Percentiles rank a stretch among this genome's conserved stretches.
These are phyloP conservation scores for Atrichornis clamosus DNA, from an alignment of 2,113 vertebrate genomes.

Conservation along the genomic window DNA sequence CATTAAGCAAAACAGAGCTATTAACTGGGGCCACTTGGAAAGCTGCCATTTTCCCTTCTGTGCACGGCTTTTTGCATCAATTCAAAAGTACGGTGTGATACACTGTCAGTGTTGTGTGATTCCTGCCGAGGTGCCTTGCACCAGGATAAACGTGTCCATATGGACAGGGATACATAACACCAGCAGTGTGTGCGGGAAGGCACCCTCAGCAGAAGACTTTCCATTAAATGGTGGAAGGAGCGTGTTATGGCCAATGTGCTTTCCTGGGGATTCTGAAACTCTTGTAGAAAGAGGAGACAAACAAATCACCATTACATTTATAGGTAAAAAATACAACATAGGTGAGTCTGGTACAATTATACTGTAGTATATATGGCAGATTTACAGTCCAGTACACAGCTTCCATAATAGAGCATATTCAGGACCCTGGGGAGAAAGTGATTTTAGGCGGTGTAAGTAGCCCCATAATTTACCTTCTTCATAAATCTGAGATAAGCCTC, in stretches of 20 bases:
- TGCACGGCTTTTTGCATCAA: background rate
- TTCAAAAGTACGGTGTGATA: background rate
- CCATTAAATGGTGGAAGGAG: background rate
- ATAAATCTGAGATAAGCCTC: background rate
- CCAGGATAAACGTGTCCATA: background rate
- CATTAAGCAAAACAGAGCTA: constrained; percentile 66
- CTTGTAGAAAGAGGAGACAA: background rate
- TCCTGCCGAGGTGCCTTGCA: background rate
- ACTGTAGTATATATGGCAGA: background rate
- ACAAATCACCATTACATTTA: constrained; percentile 14
- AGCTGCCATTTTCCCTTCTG: constrained; percentile 50
- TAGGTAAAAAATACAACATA: background rate
- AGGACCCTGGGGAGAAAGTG: constrained; percentile 1
- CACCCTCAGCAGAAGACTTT: background rate
- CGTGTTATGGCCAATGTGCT: rapidly evolving
- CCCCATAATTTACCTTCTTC: constrained; percentile 7
- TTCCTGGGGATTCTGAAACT: background rate
- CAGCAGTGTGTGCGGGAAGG: rapidly evolving
- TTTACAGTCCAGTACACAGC: constrained; percentile 12
- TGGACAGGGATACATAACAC: rapidly evolving
- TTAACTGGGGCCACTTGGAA: constrained; percentile 65
- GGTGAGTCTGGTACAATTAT: constrained; percentile 34
- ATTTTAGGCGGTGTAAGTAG: constrained; percentile 37
- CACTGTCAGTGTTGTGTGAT: background rate
- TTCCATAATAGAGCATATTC: constrained; percentile 17